A percentile compares a stretch with the other conserved stretches of the same genome.
phyloP scores from a whole-genome alignment of 2,888 invertebrate species.

The Encarsia formosa region DNA sequence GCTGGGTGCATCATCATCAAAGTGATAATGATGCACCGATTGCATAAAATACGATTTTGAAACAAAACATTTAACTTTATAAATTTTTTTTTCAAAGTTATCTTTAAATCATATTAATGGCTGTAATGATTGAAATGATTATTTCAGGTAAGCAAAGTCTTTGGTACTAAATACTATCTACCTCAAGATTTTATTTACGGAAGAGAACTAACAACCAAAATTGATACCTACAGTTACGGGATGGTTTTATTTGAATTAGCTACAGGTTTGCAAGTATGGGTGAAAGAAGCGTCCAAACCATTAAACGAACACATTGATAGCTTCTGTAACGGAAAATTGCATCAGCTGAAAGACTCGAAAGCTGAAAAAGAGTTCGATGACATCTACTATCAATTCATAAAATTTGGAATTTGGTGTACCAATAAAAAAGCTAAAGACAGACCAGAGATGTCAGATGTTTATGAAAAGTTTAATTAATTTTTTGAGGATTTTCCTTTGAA shows the following conservation, averaged over 20 bases:
- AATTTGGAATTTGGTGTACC: constrained; percentile 1
- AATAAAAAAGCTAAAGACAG: neutral
- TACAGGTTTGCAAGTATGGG: constrained; percentile 66
- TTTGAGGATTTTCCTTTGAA: too few relatives aligned
- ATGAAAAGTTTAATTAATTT: neutral
- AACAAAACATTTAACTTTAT: too few relatives aligned
- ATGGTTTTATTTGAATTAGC: constrained; percentile 77
- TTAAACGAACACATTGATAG: neutral
- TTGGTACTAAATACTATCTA: constrained; percentile 46
- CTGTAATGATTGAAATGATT: constrained; percentile 12
- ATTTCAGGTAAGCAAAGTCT: neutral
- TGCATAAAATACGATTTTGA: too few relatives aligned
- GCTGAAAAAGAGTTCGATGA: neutral
- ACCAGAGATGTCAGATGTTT: constrained; percentile 2
- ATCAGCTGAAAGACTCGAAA: neutral
- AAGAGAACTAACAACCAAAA: constrained; percentile 74
- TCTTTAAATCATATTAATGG: too few relatives aligned
- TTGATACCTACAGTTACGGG: constrained; percentile 88
- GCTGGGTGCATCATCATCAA: neutral
- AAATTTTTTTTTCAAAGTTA: too few relatives aligned
- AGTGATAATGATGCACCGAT: too few relatives aligned
- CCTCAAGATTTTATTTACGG: constrained; percentile 79
- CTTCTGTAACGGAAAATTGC: neutral
- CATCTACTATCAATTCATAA: neutral
- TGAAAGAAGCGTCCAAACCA: too few relatives aligned